phyloP scores from a whole-genome alignment of 2,113 vertebrate genomes.

The Clinocottus analis region DNA sequence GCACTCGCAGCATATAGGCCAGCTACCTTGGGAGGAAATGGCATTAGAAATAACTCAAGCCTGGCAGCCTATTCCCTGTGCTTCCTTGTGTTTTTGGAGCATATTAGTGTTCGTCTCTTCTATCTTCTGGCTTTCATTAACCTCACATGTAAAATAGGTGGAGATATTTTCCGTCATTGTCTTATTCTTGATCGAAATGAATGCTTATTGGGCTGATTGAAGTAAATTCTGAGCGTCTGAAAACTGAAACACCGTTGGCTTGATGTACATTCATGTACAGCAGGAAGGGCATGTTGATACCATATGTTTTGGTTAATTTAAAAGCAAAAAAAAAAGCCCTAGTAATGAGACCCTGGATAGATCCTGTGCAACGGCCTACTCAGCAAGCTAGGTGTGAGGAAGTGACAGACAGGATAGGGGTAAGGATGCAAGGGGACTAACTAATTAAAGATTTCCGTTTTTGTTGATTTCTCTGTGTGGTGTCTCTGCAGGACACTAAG shows the following conservation, averaged over 20 bases:
- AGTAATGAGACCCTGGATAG: slow-evolving; percentile 57
- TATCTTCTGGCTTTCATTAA: slow-evolving; percentile 26
- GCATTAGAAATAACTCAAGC: slow-evolving; percentile 68
- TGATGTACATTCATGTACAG: slow-evolving; percentile 2
- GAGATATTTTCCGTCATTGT: not conserved
- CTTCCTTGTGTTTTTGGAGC: slow-evolving; percentile 47
- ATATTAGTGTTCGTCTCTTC: slow-evolving; percentile 35
- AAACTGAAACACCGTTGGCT: not conserved
- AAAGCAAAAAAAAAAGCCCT: slow-evolving; percentile 47
- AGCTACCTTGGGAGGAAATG: slow-evolving; percentile 60
- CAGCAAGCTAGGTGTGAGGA: slow-evolving; percentile 71
- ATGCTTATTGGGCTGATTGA: slow-evolving; percentile 22
- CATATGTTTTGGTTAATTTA: slow-evolving; percentile 42
- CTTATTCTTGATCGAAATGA: not conserved
- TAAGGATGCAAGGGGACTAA: slow-evolving; percentile 47
- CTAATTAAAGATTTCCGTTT: slow-evolving; percentile 73
- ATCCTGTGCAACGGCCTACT: slow-evolving; percentile 38
- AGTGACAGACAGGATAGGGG: slow-evolving; percentile 46
- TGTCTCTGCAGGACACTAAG: slow-evolving; percentile 54
- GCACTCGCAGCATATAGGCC: slow-evolving; percentile 65
- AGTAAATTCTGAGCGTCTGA: slow-evolving; percentile 3
- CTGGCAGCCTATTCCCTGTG: slow-evolving; percentile 41
- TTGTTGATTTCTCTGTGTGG: slow-evolving; percentile 66
- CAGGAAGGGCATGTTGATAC: slow-evolving; percentile 24
- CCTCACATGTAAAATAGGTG: slow-evolving; percentile 23